Base-by-base conservation (phyloP, 2,888 invertebrate species). In the Miltochrista miniata region DNA sequence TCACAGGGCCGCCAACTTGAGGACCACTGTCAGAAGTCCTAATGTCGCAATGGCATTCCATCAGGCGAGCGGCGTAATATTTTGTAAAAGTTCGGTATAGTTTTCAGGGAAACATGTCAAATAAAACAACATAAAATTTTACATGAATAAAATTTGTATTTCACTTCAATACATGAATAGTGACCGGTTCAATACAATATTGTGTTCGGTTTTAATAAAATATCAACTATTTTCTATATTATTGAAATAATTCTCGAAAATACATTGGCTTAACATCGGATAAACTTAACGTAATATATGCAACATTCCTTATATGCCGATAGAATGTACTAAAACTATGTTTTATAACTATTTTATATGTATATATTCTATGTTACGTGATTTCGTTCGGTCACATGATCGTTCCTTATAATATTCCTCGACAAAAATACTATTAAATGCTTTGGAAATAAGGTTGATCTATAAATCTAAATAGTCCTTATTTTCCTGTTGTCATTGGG, bases 61-160 rank as follows among this genome's bases (percentile, higher is more conserved):
- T n/a, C n/a, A n/a, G n/a, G n/a, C n/a, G n/a, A n/a, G n/a, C n/a
- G n/a, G n/a, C n/a, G n/a, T n/a, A n/a, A n/a, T n/a, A n/a, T n/a
- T n/a, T n/a, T n/a, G n/a, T n/a, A n/a, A n/a, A n/a, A n/a, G n/a
- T n/a, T n/a, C n/a, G n/a, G n/a, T n/a, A n/a, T n/a, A n/a, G n/a
- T n/a, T n/a, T n/a, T n/a, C n/a, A 35, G 13, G n/a, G n/a, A n/a
- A n/a, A n/a, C n/a, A n/a, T n/a, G n/a, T n/a, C n/a, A 74, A 84
- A 81, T 77, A 76, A 87, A 85, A 87, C 82, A 68, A 76, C 70
- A 54, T 40, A 60, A 66, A 3, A 72, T 83, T 83, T 78, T 86
- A 86, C 83, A 85, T 79, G 85, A 90, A 90, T 90, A 90, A 88
- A 90, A 87, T 89, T 90, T 91, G 87, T 91, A 90, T 87, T 88